Conservation (phyloP, 2,888 invertebrate genomes). For the Noctua janthina region DNA sequence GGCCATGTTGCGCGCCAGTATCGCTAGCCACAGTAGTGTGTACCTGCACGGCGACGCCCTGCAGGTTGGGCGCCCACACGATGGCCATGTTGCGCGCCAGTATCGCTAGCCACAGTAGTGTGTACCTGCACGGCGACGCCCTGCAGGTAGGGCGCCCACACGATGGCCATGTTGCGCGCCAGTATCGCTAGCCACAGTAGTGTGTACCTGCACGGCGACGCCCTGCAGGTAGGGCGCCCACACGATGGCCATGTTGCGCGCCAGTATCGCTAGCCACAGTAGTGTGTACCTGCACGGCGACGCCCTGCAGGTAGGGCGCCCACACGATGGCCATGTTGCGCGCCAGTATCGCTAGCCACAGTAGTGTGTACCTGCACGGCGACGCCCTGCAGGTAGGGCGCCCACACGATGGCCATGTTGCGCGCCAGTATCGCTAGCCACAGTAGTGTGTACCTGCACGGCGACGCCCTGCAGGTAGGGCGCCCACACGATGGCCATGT, state of each 20-base stretch:
- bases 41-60: conserved; percentile 94
- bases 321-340: too few relatives aligned
- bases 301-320: conserved; percentile 90
- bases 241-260: too few relatives aligned
- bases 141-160: conserved; percentile 99
- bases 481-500: too few relatives aligned
- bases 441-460: conserved; percentile 87
- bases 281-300: conserved; percentile 91
- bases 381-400: conserved; percentile 91
- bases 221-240: conserved; percentile 89
- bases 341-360: too few relatives aligned
- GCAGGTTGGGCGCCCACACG: conserved; percentile 99
- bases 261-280: too few relatives aligned
- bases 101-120: too few relatives aligned
- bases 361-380: conserved; percentile 90
- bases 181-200: too few relatives aligned
- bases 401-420: too few relatives aligned
- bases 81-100: conserved; percentile 97
- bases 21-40: too few relatives aligned
- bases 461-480: conserved; percentile 93
- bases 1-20: too few relatives aligned
- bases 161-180: conserved; percentile 99
- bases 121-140: conserved; percentile 94
- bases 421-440: too few relatives aligned
- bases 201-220: conserved; percentile 92